These are phyloP conservation scores for Saccostrea cuccullata DNA, from an alignment of 1,140 invertebrate species.

Conservation along the genomic window DNA sequence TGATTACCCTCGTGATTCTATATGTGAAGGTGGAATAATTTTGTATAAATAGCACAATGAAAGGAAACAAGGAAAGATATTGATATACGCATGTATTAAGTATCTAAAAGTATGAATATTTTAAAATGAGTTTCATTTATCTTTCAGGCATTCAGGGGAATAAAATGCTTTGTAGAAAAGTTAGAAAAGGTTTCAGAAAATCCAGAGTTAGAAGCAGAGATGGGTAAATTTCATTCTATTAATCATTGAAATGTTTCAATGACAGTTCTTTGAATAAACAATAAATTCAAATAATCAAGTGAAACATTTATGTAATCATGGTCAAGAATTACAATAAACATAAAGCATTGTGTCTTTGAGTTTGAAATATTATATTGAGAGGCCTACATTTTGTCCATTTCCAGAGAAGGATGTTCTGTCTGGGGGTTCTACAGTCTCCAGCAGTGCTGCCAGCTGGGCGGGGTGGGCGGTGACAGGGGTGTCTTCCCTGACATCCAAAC, in stretches of 20 bases:
- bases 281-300: too few species aligned
- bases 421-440: slow-evolving; percentile 85
- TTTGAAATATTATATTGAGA: too few species aligned
- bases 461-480: slow-evolving; percentile 91
- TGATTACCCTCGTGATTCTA: too few species aligned
- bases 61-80: too few species aligned
- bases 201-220: slow-evolving; percentile 92
- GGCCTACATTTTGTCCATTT: too few species aligned
- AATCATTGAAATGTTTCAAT: too few species aligned
- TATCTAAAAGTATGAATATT: background rate
- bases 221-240: slow-evolving; percentile 83
- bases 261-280: too few species aligned
- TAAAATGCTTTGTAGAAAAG: slow-evolving; percentile 96
- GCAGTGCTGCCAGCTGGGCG: slow-evolving; percentile 91
- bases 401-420: slow-evolving; percentile 94
- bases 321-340: too few species aligned
- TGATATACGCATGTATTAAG: background rate
- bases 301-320: too few species aligned
- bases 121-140: background rate
- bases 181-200: slow-evolving; percentile 98
- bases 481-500: slow-evolving; percentile 92
- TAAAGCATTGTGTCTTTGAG: too few species aligned
- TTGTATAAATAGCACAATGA: background rate
- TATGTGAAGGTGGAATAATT: too few species aligned
- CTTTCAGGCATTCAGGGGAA: slow-evolving; percentile 90